phyloP scores from a whole-genome alignment of 1,140 invertebrate genomes.

The Cephus cinctus region DNA sequence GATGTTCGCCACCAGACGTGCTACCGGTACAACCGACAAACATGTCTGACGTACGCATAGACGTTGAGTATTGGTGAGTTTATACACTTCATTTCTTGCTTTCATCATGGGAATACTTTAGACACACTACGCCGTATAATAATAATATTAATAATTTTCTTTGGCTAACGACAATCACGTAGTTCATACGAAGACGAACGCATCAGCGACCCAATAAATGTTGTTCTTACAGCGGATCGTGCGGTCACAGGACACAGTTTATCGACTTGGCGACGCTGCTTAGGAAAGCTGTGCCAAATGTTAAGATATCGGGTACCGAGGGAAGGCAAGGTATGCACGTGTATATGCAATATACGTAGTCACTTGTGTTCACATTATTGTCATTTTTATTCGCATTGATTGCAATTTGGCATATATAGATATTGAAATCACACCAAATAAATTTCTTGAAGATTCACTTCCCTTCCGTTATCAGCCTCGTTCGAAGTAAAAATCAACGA shows the following conservation, averaged over 20 bases:
- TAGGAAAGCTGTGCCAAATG: constrained; percentile 54
- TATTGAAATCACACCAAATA: background rate
- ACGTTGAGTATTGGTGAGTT: constrained; percentile 56
- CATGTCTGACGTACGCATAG: constrained; percentile 35
- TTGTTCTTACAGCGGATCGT: constrained; percentile 61
- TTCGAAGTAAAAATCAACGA: constrained; percentile 67
- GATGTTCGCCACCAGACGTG: too few relatives aligned
- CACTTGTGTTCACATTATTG: constrained; percentile 1
- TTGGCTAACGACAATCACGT: background rate
- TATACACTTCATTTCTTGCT: too few relatives aligned
- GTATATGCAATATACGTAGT: too few relatives aligned
- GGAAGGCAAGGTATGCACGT: constrained; percentile 60
- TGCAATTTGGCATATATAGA: background rate
- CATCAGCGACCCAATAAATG: too few relatives aligned
- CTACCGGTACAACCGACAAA: too few relatives aligned
- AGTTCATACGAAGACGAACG: too few relatives aligned
- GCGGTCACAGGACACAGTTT: constrained; percentile 65
- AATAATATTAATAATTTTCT: background rate
- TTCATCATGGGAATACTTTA: too few relatives aligned
- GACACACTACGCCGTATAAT: too few relatives aligned
- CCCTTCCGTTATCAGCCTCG: constrained; percentile 55
- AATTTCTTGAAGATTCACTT: background rate
- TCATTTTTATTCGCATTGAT: background rate
- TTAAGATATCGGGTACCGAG: constrained; percentile 56
- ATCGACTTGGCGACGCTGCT: constrained; percentile 59